Evolutionary conservation across 2,797 vertebrate species (phyloP).

Genomic region (Staurois parvus): DNA sequence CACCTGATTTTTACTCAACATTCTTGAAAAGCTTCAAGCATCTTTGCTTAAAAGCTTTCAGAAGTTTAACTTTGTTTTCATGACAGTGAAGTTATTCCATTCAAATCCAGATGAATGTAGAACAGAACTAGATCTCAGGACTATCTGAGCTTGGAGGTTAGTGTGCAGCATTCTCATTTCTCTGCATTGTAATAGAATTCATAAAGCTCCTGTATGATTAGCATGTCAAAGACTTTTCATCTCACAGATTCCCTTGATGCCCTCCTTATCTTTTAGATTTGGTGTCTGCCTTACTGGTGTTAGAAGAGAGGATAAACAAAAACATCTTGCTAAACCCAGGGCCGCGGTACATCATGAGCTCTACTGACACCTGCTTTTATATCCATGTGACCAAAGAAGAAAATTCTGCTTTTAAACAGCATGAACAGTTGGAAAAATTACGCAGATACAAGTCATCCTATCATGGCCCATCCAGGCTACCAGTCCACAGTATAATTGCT

Average conservation of each 20-base stretch:
- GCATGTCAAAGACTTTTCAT: constrained; percentile 37
- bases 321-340: constrained; percentile 86
- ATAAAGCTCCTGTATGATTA: constrained; percentile 11
- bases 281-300: constrained; percentile 88
- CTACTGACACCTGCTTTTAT: constrained; percentile 84
- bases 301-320: constrained; percentile 85
- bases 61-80: too few species aligned
- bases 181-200: neutral
- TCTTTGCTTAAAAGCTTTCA: too few species aligned
- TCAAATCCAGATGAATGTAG: constrained; percentile 2
- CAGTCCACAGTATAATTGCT: constrained; percentile 82
- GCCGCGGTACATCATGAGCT: constrained; percentile 84
- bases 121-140: neutral
- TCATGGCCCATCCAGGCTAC: constrained; percentile 78
- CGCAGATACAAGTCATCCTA: constrained; percentile 73
- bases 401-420: constrained; percentile 83
- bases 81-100: too few species aligned
- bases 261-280: constrained; percentile 74
- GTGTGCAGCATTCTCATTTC: neutral
- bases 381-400: constrained; percentile 89
- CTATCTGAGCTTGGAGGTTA: too few species aligned
- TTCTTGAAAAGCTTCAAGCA: too few species aligned
- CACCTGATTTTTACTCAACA: too few species aligned
- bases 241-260: constrained; percentile 22
- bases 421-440: constrained; percentile 72